Conservation (phyloP, 2,797 vertebrate genomes). For the Pseudopleuronectes americanus region DNA sequence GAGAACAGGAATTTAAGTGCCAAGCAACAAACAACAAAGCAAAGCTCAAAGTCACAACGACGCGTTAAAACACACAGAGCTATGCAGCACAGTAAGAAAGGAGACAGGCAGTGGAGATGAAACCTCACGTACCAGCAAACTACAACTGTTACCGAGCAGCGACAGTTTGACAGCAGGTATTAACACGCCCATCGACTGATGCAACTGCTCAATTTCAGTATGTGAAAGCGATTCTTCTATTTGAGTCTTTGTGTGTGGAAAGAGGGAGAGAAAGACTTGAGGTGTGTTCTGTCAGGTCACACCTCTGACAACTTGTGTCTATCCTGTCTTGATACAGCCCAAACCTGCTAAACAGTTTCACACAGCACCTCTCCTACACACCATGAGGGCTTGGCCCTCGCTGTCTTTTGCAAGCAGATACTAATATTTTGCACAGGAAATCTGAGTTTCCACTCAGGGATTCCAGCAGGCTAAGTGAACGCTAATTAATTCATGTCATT, state of each 20-base stretch:
- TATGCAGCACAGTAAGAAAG: constrained; percentile 15
- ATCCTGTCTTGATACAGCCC: constrained; percentile 61
- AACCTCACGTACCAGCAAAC: constrained; percentile 7
- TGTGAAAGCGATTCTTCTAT: neutral
- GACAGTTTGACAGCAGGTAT: constrained; percentile 22
- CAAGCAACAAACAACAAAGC: constrained; percentile 19
- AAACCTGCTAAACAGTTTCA: constrained; percentile 76
- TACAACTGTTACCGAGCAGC: neutral
- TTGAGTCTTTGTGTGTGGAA: constrained; percentile 2
- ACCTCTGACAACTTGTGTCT: constrained; percentile 24
- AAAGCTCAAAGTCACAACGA: constrained; percentile 2
- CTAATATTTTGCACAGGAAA: constrained; percentile 1
- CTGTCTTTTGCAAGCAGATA: constrained; percentile 22
- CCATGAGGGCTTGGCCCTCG: constrained; percentile 39
- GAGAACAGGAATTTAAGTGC: neutral
- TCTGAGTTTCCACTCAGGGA: neutral
- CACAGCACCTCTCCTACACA: constrained; percentile 13
- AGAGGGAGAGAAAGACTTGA: constrained; percentile 5
- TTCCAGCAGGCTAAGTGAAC: neutral
- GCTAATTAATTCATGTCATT: neutral
- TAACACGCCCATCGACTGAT: neutral
- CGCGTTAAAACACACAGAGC: constrained; percentile 4
- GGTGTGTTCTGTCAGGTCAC: constrained; percentile 48
- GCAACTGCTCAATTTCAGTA: constrained; percentile 29
- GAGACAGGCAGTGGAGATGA: constrained; percentile 13